Percentiles rank a stretch among this genome's conserved stretches.
Conservation (phyloP, 92 coral and sea anemone genomes). For the Isaurus tuberculatus region DNA sequence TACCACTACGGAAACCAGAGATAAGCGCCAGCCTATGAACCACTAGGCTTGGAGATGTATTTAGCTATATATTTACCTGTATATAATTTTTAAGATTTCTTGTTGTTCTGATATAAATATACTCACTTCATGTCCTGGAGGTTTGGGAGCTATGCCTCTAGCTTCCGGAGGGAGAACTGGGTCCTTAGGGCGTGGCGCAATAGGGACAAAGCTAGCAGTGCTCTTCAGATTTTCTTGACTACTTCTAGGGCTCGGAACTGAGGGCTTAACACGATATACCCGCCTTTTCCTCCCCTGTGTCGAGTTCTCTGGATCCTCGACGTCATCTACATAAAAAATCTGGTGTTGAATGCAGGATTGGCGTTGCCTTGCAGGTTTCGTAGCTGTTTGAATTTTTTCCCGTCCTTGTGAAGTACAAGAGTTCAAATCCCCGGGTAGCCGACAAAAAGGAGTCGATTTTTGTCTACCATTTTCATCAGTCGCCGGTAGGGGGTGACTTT, state of each 20-base stretch:
- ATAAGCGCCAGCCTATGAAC: too few relatives aligned
- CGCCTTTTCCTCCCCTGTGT: constrained; percentile 18
- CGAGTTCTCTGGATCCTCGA: not conserved
- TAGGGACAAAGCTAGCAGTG: constrained; percentile 26
- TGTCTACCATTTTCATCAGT: not conserved
- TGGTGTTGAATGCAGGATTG: constrained; percentile 22
- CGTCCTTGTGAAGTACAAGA: not conserved
- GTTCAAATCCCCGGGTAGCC: not conserved
- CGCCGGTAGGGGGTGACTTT: not conserved
- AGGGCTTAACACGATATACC: constrained; percentile 17
- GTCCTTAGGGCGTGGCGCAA: constrained; percentile 42
- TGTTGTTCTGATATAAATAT: not conserved
- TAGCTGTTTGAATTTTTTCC: not conserved
- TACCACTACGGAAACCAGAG: too few relatives aligned
- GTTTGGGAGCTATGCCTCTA: constrained; percentile 38
- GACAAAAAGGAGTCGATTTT: not conserved
- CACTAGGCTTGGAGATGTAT: too few relatives aligned
- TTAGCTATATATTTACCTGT: too few relatives aligned
- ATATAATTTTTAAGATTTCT: too few relatives aligned
- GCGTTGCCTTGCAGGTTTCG: not conserved
- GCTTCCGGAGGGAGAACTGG: constrained; percentile 43
- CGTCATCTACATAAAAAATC: constrained; percentile 32
- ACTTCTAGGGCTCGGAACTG: not conserved
- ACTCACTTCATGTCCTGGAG: constrained; percentile 40
- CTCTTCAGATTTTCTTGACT: constrained; percentile 14